phyloP scores from a whole-genome alignment of 2,888 invertebrate genomes.

The Macrostomum cliftonense region DNA sequence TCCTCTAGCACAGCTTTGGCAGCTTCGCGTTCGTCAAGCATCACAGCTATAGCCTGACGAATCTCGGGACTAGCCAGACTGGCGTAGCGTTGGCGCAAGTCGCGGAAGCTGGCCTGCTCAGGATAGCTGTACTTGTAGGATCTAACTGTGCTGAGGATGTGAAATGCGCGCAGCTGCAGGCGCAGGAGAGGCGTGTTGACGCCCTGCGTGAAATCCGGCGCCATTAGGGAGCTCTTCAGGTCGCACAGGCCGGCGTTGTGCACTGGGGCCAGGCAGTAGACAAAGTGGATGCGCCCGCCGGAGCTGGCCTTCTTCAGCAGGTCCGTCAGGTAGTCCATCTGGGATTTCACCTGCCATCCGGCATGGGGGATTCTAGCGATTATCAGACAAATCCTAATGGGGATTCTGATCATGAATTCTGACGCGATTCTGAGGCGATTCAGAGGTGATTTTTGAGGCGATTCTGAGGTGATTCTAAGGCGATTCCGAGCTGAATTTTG shows the following conservation, averaged over 20 bases:
- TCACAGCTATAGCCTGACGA: background rate
- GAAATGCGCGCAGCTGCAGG: conserved; percentile 59
- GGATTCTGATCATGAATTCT: no score
- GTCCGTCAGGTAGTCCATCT: conserved; percentile 66
- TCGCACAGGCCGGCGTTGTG: conserved; percentile 53
- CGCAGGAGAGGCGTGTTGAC: conserved; percentile 69
- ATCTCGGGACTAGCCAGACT: conserved; percentile 20
- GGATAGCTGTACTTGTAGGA: conserved; percentile 83
- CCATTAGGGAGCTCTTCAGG: conserved; percentile 21
- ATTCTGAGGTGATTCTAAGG: no score
- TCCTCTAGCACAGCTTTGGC: background rate
- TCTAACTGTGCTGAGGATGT: conserved; percentile 67
- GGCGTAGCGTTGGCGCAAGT: conserved; percentile 66
- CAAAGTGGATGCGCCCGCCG: conserved; percentile 54
- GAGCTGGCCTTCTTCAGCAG: conserved; percentile 55
- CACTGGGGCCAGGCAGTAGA: conserved; percentile 63
- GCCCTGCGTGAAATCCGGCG: conserved; percentile 18
- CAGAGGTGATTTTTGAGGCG: no score
- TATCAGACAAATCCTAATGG: no score
- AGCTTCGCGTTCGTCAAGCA: conserved; percentile 16
- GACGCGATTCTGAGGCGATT: no score
- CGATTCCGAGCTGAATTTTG: no score
- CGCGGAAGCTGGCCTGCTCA: conserved; percentile 65
- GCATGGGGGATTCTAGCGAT: no score
- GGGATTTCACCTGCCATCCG: conserved; percentile 23